Conservation (phyloP, 2,888 invertebrate species). For the Drosophila anomelani region DNA sequence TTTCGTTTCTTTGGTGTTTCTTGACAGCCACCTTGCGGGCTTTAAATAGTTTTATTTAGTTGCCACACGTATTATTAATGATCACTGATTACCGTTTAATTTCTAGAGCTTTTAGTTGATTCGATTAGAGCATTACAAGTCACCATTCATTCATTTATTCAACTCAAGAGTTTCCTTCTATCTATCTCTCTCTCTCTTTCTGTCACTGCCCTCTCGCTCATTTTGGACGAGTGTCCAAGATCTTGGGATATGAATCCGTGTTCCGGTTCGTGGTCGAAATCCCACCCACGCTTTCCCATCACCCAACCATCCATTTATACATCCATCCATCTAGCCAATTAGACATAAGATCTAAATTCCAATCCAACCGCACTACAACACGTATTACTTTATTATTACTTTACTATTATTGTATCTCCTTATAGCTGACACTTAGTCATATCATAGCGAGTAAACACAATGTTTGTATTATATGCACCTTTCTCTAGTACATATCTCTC, state of each 20-base stretch:
- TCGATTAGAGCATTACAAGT: conserved; percentile 23
- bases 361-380: conserved; percentile 15
- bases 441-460: conserved; percentile 48
- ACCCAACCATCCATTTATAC: not conserved
- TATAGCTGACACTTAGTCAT: conserved; percentile 65
- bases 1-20: conserved; percentile 19
- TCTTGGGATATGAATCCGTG: not conserved
- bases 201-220: conserved; percentile 3
- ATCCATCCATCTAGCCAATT: not conserved
- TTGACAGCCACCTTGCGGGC: conserved; percentile 10
- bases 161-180: not conserved
- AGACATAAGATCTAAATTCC: conserved; percentile 19
- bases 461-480: conserved; percentile 76
- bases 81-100: conserved; percentile 34
- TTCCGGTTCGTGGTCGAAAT: not conserved
- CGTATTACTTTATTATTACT: conserved; percentile 24
- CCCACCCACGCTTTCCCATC: conserved; percentile 1
- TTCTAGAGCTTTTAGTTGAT: conserved; percentile 45
- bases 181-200: not conserved
- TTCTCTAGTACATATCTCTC: conserved; percentile 60
- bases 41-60: conserved; percentile 21
- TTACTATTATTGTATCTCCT: conserved; percentile 39
- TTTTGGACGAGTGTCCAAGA: conserved; percentile 4
- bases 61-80: conserved; percentile 37
- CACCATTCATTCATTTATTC: conserved; percentile 17